These are phyloP conservation scores for Sweltsa coloradensis DNA, from an alignment of 1,140 invertebrate genomes.

Conservation along the genomic window DNA sequence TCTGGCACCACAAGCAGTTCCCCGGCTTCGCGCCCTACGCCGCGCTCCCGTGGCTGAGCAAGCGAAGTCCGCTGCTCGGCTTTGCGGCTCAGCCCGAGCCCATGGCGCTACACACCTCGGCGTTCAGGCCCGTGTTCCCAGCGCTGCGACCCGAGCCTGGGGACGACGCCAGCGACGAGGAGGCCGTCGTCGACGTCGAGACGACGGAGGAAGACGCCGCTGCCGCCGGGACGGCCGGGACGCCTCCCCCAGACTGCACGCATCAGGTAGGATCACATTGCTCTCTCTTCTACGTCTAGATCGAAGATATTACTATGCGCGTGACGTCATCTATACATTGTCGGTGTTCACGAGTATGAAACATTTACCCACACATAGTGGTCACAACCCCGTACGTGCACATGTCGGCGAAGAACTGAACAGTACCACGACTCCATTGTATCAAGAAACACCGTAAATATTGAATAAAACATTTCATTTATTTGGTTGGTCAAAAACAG, in stretches of 20 bases:
- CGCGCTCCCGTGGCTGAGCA: slow-evolving; percentile 40
- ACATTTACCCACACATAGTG: too few relatives aligned
- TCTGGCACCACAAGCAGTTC: slow-evolving; percentile 43
- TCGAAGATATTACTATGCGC: too few relatives aligned
- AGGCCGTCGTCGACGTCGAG: slow-evolving; percentile 46
- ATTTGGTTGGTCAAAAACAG: too few relatives aligned
- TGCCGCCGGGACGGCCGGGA: not conserved
- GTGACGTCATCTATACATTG: too few relatives aligned
- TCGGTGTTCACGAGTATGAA: too few relatives aligned
- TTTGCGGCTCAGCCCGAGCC: slow-evolving; percentile 17
- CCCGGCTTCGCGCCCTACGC: slow-evolving; percentile 27
- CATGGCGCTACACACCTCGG: slow-evolving; percentile 37
- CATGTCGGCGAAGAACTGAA: too few relatives aligned
- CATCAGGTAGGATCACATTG: too few relatives aligned
- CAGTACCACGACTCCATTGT: too few relatives aligned
- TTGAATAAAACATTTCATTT: too few relatives aligned
- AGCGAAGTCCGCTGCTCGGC: slow-evolving; percentile 38
- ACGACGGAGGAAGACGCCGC: slow-evolving; percentile 38
- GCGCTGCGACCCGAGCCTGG: not conserved
- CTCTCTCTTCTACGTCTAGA: too few relatives aligned
- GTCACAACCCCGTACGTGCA: too few relatives aligned
- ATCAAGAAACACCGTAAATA: too few relatives aligned
- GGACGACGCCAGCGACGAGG: slow-evolving; percentile 31
- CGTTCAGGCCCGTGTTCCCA: slow-evolving; percentile 45
- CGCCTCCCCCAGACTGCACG: not conserved